Conservation (phyloP, 1,140 invertebrate species). For the Trichoplusia ni region DNA sequence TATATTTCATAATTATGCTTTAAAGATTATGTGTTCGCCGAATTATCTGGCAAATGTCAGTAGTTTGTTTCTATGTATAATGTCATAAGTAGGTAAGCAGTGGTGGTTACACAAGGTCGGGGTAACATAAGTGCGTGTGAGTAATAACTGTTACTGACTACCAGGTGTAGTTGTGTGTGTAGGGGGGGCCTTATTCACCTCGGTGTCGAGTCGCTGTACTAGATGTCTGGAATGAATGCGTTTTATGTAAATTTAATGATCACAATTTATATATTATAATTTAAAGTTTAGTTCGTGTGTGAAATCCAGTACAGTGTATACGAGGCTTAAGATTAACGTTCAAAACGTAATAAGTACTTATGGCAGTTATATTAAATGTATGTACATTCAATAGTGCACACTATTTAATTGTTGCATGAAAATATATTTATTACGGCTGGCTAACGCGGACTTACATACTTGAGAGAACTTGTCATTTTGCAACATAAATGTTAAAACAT, state of each 20-base stretch:
- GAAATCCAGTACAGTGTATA: slow-evolving; percentile 1
- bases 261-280: not conserved
- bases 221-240: not conserved
- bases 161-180: no score
- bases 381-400: slow-evolving; percentile 3
- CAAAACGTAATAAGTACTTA: slow-evolving; percentile 17
- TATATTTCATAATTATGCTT: no score
- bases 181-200: not conserved
- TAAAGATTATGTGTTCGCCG: not conserved
- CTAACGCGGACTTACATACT: not conserved
- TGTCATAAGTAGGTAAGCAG: no score
- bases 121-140: no score
- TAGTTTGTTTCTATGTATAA: no score
- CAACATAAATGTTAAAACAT: slow-evolving; percentile 5
- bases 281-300: not conserved
- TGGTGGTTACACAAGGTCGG: no score
- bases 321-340: slow-evolving; percentile 6
- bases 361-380: slow-evolving; percentile 13
- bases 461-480: not conserved
- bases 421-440: no score
- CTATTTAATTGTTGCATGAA: not conserved
- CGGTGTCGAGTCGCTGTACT: not conserved
- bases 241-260: not conserved
- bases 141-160: no score
- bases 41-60: not conserved